Evolutionary conservation across 2,797 vertebrate species (phyloP).

Genomic region (Serranus cabrilla): DNA sequence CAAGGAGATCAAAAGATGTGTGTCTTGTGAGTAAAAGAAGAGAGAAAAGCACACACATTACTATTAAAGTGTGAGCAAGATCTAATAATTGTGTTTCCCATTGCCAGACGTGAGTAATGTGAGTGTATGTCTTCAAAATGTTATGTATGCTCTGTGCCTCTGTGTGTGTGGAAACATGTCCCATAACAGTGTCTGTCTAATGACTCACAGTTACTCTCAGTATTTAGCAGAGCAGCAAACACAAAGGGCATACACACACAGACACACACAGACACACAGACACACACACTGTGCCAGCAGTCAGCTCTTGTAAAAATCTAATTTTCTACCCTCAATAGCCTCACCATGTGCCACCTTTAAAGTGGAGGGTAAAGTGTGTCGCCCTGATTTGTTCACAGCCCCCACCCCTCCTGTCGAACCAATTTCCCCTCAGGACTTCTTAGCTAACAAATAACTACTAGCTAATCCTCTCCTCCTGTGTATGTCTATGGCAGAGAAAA

Average conservation of each 20-base stretch:
- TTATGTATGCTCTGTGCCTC: constrained; percentile 15
- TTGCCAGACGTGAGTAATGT: constrained; percentile 62
- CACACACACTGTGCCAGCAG: constrained; percentile 51
- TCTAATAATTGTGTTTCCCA: constrained; percentile 51
- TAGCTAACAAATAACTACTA: constrained; percentile 52
- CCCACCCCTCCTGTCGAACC: constrained; percentile 23
- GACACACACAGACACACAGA: constrained; percentile 38
- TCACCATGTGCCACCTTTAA: constrained; percentile 70
- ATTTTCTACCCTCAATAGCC: constrained; percentile 72
- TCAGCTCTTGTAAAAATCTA: constrained; percentile 72
- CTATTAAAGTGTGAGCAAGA: constrained; percentile 30
- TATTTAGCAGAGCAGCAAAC: constrained; percentile 63
- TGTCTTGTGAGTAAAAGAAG: constrained; percentile 6
- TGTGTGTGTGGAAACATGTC: constrained; percentile 15
- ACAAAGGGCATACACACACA: constrained; percentile 20
- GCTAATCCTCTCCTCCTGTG: constrained; percentile 45
- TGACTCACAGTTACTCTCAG: constrained; percentile 67
- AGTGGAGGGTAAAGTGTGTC: constrained; percentile 57
- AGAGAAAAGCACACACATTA: not conserved
- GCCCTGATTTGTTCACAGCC: constrained; percentile 70
- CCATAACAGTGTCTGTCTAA: constrained; percentile 59
- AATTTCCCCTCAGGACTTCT: constrained; percentile 63
- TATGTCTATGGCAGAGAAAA: not conserved
- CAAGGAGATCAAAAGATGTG: constrained; percentile 43
- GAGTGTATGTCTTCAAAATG: constrained; percentile 40